Base-by-base conservation (phyloP, 2,888 invertebrate species). In the Drosophila lacicola region DNA sequence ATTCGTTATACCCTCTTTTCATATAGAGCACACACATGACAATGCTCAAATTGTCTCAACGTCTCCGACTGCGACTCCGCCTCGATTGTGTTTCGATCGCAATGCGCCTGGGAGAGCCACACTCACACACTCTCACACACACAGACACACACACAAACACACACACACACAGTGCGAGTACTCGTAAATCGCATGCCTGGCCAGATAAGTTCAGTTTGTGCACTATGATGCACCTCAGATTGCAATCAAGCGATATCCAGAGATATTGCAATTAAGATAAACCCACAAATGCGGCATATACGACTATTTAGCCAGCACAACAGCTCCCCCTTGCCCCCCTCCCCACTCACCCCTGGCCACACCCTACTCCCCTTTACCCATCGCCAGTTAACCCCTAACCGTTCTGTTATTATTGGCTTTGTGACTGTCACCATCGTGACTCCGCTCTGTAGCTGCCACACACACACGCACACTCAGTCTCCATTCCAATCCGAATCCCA, bases 191-290 rank as follows among this genome's bases (percentile, higher is more conserved):
- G 74, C 77, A 76, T 80, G 77, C 80, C 55, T 62, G 51, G 68
- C 66, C 64, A 76, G 88, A 82, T 82, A 88, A 86, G 78, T 80
- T 86, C 81, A 78, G 63, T 80, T 74, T 74, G 78, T 82, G 83
- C 78, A 70, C 82, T 82, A 80, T 82, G 80, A 80, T 80, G 80
- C 78, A 83, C 83, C 83, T 67, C 47, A 76, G 83, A 84, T 85
- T 84, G 84, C 79, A 71, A 85, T 89, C 84, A 70, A 49, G 55
- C 76, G 84, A 82, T 85, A 89, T 84, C 61, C 77, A 70, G 49
- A 77, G 84, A 85, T 85, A 89, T 84, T 87, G 84, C 84, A 85
- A 85, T 85, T 85, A 85, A 85, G 84, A 85, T 85, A 85, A 89
- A 82, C 58, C 78, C 78, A 72, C 76, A 72, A 74, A 65, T 58